These are phyloP conservation scores for Andricus quercusramuli DNA, from an alignment of 2,888 invertebrate species.

Conservation along the genomic window DNA sequence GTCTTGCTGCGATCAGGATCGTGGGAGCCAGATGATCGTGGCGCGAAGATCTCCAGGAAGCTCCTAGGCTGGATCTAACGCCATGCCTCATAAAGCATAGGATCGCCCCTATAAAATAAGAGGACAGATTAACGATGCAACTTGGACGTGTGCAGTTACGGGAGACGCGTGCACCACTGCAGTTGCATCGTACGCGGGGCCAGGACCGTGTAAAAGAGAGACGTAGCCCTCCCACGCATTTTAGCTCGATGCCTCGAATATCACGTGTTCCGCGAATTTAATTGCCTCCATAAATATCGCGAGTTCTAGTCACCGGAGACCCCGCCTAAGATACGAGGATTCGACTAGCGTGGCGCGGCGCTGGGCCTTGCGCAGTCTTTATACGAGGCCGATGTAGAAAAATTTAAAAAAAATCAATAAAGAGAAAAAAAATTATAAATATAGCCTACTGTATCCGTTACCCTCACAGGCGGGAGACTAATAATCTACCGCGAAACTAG, in stretches of 20 bases:
- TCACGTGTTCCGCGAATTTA: conserved; percentile 65
- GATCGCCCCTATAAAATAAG: conserved; percentile 65
- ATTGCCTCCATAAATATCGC: conserved; percentile 74
- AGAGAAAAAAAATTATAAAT: neutral
- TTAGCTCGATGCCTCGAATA: conserved; percentile 33
- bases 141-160: conserved; percentile 45
- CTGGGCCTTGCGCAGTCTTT: conserved; percentile 16
- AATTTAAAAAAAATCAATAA: neutral
- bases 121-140: conserved; percentile 62
- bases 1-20: conserved; percentile 40
- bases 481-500: conserved; percentile 41
- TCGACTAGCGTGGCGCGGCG: conserved; percentile 25
- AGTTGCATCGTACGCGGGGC: conserved; percentile 16
- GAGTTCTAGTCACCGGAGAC: conserved; percentile 45
- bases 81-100: conserved; percentile 64
- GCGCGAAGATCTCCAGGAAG: conserved; percentile 36
- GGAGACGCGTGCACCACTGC: conserved; percentile 47
- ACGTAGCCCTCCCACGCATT: conserved; percentile 46
- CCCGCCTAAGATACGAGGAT: conserved; percentile 36
- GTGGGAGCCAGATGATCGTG: conserved; percentile 41
- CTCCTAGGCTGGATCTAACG: conserved; percentile 51
- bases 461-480: conserved; percentile 6
- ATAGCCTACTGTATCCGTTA: conserved; percentile 31
- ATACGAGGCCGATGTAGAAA: neutral
- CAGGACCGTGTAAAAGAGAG: conserved; percentile 32